These are phyloP conservation scores for Zaprionus bogoriensis DNA, from an alignment of 2,888 invertebrate species.

Conservation along the genomic window DNA sequence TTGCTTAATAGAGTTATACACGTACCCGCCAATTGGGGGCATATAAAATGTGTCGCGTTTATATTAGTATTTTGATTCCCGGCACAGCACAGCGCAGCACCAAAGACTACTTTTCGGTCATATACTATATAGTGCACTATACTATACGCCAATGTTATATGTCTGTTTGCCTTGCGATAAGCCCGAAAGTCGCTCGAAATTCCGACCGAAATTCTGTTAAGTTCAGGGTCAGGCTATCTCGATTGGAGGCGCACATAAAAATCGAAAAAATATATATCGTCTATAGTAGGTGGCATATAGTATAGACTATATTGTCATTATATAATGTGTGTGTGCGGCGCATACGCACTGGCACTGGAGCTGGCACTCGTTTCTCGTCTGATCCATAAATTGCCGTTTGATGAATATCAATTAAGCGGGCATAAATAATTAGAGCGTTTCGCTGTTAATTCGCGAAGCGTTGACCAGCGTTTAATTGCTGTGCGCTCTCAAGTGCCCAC, in stretches of 20 bases:
- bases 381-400: slow-evolving; percentile 47
- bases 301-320: background rate
- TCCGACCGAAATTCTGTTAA: background rate
- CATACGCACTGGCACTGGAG: background rate
- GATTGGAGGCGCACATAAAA: background rate
- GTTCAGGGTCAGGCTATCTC: slow-evolving; percentile 7
- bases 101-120: too few species aligned
- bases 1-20: slow-evolving; percentile 58
- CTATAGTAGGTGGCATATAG: background rate
- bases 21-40: slow-evolving; percentile 30
- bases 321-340: background rate
- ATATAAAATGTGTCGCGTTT: slow-evolving; percentile 31
- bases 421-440: slow-evolving; percentile 42
- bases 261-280: background rate
- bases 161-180: background rate
- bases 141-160: background rate
- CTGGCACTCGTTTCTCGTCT: slow-evolving; percentile 1
- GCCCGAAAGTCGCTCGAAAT: background rate
- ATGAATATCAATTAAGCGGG: slow-evolving; percentile 54
- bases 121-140: too few species aligned
- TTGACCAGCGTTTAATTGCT: slow-evolving; percentile 22
- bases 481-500: slow-evolving; percentile 8
- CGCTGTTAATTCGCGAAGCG: slow-evolving; percentile 15
- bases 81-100: too few species aligned
- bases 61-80: slow-evolving; percentile 3